Percentiles rank a stretch among this genome's conserved stretches.
phyloP scores from a whole-genome alignment of 53 echinoderm and acorn worm species.

The Holothuria leucospilota region DNA sequence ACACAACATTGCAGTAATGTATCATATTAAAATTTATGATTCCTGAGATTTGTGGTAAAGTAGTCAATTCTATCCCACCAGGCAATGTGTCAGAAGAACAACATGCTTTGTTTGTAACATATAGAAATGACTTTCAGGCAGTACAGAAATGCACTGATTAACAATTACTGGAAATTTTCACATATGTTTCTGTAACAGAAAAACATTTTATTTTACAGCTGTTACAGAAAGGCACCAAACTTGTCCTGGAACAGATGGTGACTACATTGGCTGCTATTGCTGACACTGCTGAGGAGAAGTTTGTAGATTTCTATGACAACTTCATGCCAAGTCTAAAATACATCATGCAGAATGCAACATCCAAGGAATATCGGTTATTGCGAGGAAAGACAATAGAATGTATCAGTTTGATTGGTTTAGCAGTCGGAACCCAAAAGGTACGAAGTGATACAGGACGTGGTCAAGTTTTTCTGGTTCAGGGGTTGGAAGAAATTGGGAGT shows the following conservation, averaged over 20 bases:
- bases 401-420: constrained; percentile 91
- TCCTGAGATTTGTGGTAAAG: too few relatives aligned
- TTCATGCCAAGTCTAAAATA: constrained; percentile 96
- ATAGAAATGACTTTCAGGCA: too few relatives aligned
- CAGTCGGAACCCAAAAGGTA: constrained; percentile 94
- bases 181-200: too few relatives aligned
- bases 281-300: constrained; percentile 93
- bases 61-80: too few relatives aligned
- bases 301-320: constrained; percentile 85
- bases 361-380: constrained; percentile 82
- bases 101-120: too few relatives aligned
- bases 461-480: too few relatives aligned
- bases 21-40: too few relatives aligned
- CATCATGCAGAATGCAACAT: constrained; percentile 88
- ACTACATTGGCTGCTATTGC: constrained; percentile 96
- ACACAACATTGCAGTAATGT: too few relatives aligned
- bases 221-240: constrained; percentile 85
- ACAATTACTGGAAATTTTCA: too few relatives aligned
- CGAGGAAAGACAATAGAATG: constrained; percentile 98
- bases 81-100: too few relatives aligned
- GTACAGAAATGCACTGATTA: too few relatives aligned
- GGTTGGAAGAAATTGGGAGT: too few relatives aligned
- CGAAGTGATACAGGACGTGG: neutral
- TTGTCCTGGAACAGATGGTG: constrained; percentile 97
- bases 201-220: constrained; percentile 54